Conservation (phyloP, 2,113 vertebrate species). For the Colius striatus region DNA sequence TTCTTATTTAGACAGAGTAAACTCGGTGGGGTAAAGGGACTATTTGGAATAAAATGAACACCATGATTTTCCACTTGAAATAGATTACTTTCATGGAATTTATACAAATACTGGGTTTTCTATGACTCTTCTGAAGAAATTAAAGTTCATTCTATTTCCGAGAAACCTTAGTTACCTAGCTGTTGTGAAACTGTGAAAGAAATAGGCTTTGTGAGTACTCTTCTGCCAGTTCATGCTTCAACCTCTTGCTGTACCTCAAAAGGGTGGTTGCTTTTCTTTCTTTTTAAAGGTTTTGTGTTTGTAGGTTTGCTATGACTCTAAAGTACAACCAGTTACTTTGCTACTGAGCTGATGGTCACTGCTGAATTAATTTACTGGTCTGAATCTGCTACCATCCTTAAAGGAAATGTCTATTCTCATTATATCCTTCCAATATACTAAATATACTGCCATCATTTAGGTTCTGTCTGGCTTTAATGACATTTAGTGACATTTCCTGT, state of each 20-base stretch:
- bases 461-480: slow-evolving; percentile 47
- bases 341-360: background rate
- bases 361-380: slow-evolving; percentile 34
- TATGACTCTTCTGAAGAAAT: background rate
- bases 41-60: background rate
- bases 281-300: background rate
- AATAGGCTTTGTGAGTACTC: background rate
- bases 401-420: slow-evolving; percentile 47
- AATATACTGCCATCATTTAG: slow-evolving; percentile 21
- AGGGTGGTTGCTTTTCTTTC: background rate
- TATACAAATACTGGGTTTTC: background rate
- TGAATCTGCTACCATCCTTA: slow-evolving; percentile 7
- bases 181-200: background rate
- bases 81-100: background rate
- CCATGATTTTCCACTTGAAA: background rate
- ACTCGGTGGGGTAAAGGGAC: background rate
- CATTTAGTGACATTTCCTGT: slow-evolving; percentile 50
- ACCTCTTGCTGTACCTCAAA: background rate
- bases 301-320: too few species aligned
- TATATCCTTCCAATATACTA: slow-evolving; percentile 21
- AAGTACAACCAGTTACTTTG: background rate
- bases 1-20: background rate
- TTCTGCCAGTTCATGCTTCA: background rate
- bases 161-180: background rate
- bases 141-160: background rate